Evolutionary conservation across 2,113 vertebrate genomes (phyloP).

Genomic region (Heterochromis multidens): DNA sequence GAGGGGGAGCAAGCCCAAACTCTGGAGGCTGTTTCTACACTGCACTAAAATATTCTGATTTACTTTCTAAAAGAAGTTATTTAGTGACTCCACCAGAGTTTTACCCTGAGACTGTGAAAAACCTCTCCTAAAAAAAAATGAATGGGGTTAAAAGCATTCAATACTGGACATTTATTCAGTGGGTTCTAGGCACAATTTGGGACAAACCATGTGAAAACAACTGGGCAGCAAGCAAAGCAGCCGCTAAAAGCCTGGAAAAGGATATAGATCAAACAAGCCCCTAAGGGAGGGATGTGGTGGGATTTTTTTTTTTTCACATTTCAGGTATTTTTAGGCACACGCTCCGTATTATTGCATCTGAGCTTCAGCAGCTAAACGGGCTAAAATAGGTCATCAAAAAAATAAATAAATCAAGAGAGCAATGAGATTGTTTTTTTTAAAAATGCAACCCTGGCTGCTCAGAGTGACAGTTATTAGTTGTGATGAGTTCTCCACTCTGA

Average conservation of each 20-base stretch:
- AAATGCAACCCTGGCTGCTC: not conserved
- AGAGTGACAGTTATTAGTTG: slow-evolving; percentile 27
- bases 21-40: not conserved
- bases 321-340: not conserved
- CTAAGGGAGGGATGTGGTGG: not conserved
- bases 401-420: not conserved
- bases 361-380: not conserved
- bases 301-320: not conserved
- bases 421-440: not conserved
- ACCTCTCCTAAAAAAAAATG: not conserved
- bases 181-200: slow-evolving; percentile 6
- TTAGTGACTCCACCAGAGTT: not conserved
- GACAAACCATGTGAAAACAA: slow-evolving; percentile 14
- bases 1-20: not conserved
- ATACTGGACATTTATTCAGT: not conserved
- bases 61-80: not conserved
- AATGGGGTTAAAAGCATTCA: not conserved
- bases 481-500: not conserved
- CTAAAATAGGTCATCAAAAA: slow-evolving; percentile 35
- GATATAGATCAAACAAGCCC: slow-evolving; percentile 9
- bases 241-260: slow-evolving; percentile 28
- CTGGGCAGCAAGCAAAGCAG: not conserved
- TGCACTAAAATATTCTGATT: not conserved
- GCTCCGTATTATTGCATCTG: not conserved
- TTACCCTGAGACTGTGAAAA: not conserved